Base-by-base conservation (phyloP, 2,797 vertebrate species). In the Enteromius fasciolatus region DNA sequence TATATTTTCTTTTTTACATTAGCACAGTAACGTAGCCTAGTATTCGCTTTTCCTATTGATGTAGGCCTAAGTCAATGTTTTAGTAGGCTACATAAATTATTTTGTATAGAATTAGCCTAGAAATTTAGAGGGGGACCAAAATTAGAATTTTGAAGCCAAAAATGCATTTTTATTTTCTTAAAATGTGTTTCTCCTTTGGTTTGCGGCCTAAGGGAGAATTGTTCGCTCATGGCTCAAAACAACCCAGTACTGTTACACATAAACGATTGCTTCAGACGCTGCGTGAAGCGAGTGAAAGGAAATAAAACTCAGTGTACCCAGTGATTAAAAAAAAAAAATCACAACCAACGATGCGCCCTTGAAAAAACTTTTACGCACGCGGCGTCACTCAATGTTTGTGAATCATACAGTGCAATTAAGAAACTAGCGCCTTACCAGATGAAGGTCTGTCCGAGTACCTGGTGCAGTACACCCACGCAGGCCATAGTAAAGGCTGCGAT, bases 391-490 rank as follows among this genome's bases (percentile, higher is more conserved):
- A 20, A 33, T 18, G 28, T 63, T 41, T 23, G 39, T 41, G 46
- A 79, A 28, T 52, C 8, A 18, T 31, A 31, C 18, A 4, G 28
- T 74, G 41, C 18, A 84, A 77, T 78, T 82, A 80, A 79, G 70
- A 83, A 86, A 83, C 80, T 82, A 83, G 85, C 78, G 94, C 93
- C 97, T 98, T 96, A 99, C 97, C 97, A 91, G 97, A 99, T 95
- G 97, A 99, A 70, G 97, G 97, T 89, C 97, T 95, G 93, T 99
- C 97, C 90, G 97, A 98, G 91, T 98, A 99, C 25, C 97, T 95
- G 8, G 97, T 99, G 88, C 97, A 99, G 94, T 98, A 98, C 84
- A 99, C 97, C 97, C 97, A 98, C 78, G 97, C 97, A 89, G 97
- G 97, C 97, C 97, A 98, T 73, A 99, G 91, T 84, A 98, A 88